phyloP scores from a whole-genome alignment of 2,888 invertebrate genomes.

The Hartigia nigra region DNA sequence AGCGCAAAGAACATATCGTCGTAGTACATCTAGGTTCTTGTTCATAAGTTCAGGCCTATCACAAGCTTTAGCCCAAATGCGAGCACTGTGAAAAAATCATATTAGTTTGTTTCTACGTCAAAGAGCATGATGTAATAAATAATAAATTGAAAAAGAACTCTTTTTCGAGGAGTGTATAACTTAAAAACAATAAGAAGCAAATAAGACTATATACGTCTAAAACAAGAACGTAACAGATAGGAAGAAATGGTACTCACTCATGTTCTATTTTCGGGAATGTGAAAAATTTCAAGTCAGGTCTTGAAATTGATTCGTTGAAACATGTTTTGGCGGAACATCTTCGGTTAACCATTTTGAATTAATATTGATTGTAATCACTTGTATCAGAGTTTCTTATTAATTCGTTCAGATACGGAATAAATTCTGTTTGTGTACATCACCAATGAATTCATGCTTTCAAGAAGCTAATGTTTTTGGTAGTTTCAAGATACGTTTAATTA shows the following conservation, averaged over 20 bases:
- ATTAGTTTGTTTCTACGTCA: neutral
- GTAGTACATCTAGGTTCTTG: conserved; percentile 20
- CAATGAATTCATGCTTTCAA: neutral
- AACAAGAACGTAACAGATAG: neutral
- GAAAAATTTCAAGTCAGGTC: conserved; percentile 29
- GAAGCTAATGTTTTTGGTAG: neutral
- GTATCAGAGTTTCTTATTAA: neutral
- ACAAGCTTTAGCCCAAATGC: conserved; percentile 7
- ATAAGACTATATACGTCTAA: neutral
- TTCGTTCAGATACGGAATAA: neutral
- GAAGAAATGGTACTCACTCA: neutral
- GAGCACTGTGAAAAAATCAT: neutral
- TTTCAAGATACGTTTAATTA: neutral
- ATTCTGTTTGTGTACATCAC: neutral
- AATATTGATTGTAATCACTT: neutral
- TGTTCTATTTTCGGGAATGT: neutral
- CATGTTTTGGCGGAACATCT: conserved; percentile 32
- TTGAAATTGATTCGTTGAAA: conserved; percentile 25
- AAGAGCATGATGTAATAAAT: neutral
- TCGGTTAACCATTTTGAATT: conserved; percentile 21
- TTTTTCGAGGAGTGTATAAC: neutral
- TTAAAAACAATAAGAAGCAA: neutral
- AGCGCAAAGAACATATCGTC: conserved; percentile 27
- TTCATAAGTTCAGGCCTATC: conserved; percentile 12
- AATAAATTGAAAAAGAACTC: no score